Evolutionary conservation across 1,140 invertebrate genomes (phyloP), one percentile per base, ranked within the genome.

Genomic region (Nephila pilipes): DNA sequence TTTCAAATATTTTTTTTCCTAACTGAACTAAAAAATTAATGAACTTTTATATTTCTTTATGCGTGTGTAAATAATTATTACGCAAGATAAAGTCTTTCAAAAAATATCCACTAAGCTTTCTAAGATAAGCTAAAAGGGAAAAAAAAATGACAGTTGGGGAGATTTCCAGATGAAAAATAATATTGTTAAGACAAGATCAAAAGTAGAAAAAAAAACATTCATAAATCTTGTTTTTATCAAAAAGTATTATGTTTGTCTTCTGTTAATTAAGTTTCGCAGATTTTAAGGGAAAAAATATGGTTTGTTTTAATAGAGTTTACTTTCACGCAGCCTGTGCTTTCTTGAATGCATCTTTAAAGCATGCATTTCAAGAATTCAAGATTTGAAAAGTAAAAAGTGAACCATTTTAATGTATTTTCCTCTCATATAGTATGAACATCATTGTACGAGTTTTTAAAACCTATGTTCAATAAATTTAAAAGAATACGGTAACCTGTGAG

Each of bases 31-130:
- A n/a, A 75, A 75, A 75, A 75, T 65, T 83, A 93, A 60, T 90
- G 65, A 80, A 54, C 87, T 55, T 18, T 79, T 57, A 65, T 75
- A 79, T 16, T 36, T 90, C 46, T 75, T 29, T 20, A 55, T 29
- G 87, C n/a, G 5, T 25, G 25, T 12, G 25, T 16, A 90, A 55
- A 79, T 55, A 79, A 54, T 90, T 69, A 65, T 79, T 80, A 18
- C 65, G 54, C 38, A 14, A 25, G 29, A 22, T 25, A 65, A 55
- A 69, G 22, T 25, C 38, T 75, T 46, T 25, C 18, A 29, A 87
- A 58, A 60, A 60, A 58, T 60, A 20, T 12, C 18, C 29, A 32
- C 14, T 6, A 65, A 14, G 22, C 63, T 65, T 32, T 75, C 29
- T 75, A 18, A 75, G n/a, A n/a, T n/a, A 75, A 29, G 32, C 29